A percentile compares a stretch with the other conserved stretches of the same genome.
phyloP scores from a whole-genome alignment of 2,113 vertebrate species.

The Atlantisia rogersi region DNA sequence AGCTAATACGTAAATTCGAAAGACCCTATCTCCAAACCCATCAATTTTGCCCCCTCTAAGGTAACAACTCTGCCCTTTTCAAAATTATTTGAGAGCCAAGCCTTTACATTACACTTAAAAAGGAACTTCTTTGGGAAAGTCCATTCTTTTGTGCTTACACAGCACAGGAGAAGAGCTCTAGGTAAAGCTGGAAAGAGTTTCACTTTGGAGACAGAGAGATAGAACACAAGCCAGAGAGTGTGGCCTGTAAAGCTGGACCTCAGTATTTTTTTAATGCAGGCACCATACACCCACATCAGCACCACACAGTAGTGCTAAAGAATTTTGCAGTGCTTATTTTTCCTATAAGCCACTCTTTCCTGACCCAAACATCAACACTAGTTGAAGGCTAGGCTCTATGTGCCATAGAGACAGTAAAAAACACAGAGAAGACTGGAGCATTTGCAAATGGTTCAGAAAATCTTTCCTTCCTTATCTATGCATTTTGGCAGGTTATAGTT shows the following conservation, averaged over 20 bases:
- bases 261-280: too few species aligned
- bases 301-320: not conserved
- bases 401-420: not conserved
- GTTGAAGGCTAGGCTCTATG: not conserved
- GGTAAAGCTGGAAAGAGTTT: not conserved
- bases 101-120: not conserved
- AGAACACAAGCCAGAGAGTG: fast-evolving
- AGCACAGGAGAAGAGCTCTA: not conserved
- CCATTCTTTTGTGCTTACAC: not conserved
- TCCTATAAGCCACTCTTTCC: not conserved
- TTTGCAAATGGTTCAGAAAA: not conserved
- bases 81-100: not conserved
- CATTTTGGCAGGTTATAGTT: not conserved
- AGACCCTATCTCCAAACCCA: not conserved
- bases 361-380: not conserved
- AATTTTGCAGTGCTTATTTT: not conserved
- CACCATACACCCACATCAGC: not conserved
- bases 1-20: not conserved
- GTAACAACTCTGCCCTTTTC: not conserved
- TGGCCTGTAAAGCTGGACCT: not conserved
- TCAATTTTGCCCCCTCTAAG: not conserved
- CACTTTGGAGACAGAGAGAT: not conserved
- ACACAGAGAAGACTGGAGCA: not conserved
- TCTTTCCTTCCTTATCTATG: not conserved
- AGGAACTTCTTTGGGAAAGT: not conserved